Evolutionary conservation across 1,140 invertebrate species (phyloP).

Genomic region (Leptinotarsa undecemlineata): DNA sequence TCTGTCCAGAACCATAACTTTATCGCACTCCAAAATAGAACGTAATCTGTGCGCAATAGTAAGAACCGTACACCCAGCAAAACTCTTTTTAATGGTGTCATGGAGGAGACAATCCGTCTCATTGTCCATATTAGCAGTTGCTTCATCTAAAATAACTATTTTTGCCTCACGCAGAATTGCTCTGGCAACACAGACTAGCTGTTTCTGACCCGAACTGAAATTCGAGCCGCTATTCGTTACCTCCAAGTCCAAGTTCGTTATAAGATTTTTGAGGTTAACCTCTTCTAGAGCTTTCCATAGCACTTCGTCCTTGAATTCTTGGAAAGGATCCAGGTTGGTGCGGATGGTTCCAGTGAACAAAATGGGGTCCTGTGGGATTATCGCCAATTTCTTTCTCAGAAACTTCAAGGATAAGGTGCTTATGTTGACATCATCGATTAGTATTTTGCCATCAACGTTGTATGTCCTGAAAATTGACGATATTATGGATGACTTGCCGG

Average conservation of each 20-base stretch:
- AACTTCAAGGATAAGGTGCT: constrained; percentile 63
- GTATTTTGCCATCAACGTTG: constrained; percentile 4
- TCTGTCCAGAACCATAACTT: constrained; percentile 74
- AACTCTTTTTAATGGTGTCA: constrained; percentile 70
- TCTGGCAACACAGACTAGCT: constrained; percentile 77
- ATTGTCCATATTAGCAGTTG: constrained; percentile 72
- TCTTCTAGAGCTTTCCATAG: constrained; percentile 50
- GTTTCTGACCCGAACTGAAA: constrained; percentile 78
- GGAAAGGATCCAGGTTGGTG: constrained; percentile 63
- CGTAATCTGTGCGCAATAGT: constrained; percentile 84
- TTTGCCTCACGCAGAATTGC: constrained; percentile 75
- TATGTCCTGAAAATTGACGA: constrained; percentile 54
- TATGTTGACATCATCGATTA: constrained; percentile 15
- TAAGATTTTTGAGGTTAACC: constrained; percentile 50
- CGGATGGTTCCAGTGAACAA: constrained; percentile 64
- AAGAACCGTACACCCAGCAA: constrained; percentile 74
- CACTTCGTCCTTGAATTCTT: constrained; percentile 57
- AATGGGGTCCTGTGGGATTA: constrained; percentile 83
- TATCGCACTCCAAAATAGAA: constrained; percentile 80
- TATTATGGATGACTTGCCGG: constrained; percentile 78
- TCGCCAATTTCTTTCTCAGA: constrained; percentile 73
- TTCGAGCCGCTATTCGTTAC: constrained; percentile 69
- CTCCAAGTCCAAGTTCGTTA: constrained; percentile 43
- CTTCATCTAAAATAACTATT: constrained; percentile 79
- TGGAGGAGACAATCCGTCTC: constrained; percentile 72